Base-by-base conservation (phyloP, 2,113 vertebrate species). In the Malaclemys terrapin region DNA sequence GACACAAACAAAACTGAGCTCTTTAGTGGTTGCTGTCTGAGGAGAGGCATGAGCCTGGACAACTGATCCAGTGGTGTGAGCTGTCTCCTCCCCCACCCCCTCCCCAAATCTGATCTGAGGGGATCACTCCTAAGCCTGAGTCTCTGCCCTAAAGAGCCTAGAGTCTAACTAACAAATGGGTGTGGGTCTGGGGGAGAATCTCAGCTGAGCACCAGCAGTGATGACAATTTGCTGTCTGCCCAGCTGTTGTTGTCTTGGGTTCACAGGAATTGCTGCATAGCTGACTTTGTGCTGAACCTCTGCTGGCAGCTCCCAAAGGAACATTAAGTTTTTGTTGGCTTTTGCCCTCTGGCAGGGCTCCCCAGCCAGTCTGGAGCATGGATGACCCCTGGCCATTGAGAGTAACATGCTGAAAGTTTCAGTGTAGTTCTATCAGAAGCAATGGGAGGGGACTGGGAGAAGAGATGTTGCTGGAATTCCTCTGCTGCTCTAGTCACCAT, bases 251-350 rank as follows among this genome's bases (percentile, higher is more conserved):
- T 27, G 10, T 22, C 31, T 38, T 11, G 29, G n/a, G 65, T 27
- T 50, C 19, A 4, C 1, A 1, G 3, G 16, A 19, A 50, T n/a
- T 84, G 4, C 27, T 3, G 5, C 17, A 14, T 50, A 25, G 24
- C 35, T 22, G 10, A 25, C 49, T 38, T n/a, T 3, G 3, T 75
- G 8, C 35, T 42, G 35, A 42, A 47, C 52, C 35, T 31, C 45
- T 47, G 47, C 54, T 27, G 13, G 53, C 9, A 54, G 17, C 6
- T 3, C 25, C 59, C 25, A 25, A 22, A 19, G 10, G 11, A 12
- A 27, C 17, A 35, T 6, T 3, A 9, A 17, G 24, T 9, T 25
- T 10, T 31, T 2, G 5, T 57, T 9, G 50, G 29, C 14, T 31
- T 3, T 29, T 13, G 69, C n/a, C 9, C 50, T 2, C 1, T 11